Evolutionary conservation across 2,797 vertebrate species (phyloP).

Genomic region (Sarcoramphus papa): DNA sequence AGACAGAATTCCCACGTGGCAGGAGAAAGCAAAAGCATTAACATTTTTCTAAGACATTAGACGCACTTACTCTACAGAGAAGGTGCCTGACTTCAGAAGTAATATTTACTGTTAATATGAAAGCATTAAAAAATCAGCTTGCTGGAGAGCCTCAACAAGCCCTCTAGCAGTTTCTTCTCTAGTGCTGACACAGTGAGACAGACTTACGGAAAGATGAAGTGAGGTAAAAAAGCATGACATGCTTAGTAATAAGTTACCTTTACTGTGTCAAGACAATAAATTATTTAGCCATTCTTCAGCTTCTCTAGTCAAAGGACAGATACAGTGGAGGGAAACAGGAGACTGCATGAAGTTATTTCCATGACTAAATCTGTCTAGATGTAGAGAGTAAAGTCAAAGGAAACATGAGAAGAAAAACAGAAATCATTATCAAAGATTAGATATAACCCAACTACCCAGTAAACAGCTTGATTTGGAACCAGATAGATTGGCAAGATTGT

Average conservation of each 20-base stretch:
- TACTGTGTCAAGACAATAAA: background rate
- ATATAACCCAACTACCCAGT: background rate
- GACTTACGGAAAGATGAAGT: background rate
- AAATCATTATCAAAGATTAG: background rate
- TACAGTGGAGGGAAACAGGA: background rate
- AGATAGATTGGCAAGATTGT: background rate
- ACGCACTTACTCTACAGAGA: background rate
- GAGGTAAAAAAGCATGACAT: background rate
- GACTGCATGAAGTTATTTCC: background rate
- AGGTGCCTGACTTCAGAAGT: background rate
- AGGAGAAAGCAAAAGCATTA: background rate
- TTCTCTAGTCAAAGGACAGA: background rate
- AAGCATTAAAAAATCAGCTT: background rate
- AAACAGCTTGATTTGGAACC: background rate
- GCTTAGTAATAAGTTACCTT: background rate
- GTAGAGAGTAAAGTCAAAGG: background rate
- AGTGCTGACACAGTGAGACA: background rate
- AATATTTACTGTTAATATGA: background rate
- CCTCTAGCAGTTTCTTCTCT: background rate
- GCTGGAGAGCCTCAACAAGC: background rate
- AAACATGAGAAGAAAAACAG: background rate
- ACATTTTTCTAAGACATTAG: background rate
- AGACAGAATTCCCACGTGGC: rapidly evolving
- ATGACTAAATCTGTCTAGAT: background rate
- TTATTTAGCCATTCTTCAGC: background rate